phyloP scores from a whole-genome alignment of 2,113 vertebrate genomes.

The Nycticorax nycticorax region DNA sequence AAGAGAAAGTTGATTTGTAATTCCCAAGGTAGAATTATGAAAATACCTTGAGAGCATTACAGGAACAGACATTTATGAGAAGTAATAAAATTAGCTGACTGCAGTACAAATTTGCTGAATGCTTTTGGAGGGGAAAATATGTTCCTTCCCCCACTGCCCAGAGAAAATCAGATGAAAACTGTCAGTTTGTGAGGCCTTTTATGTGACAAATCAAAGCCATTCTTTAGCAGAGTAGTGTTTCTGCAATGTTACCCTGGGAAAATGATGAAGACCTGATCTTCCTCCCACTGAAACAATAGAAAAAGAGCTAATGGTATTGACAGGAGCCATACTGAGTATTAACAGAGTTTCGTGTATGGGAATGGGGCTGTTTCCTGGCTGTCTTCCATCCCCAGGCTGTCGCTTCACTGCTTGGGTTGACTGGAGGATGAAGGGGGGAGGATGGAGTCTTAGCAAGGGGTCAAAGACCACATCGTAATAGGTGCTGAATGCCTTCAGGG shows the following conservation, averaged over 20 bases:
- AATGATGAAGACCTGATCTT: background rate
- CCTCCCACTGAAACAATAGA: background rate
- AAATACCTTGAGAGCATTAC: constrained; percentile 68
- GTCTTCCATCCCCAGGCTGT: background rate
- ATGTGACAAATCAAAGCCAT: background rate
- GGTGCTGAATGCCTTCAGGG: background rate
- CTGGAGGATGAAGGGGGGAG: background rate
- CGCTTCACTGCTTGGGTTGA: background rate
- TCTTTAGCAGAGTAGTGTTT: background rate
- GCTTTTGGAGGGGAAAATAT: constrained; percentile 57
- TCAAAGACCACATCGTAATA: background rate
- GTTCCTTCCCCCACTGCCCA: constrained; percentile 31
- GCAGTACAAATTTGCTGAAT: constrained; percentile 68
- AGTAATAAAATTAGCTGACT: constrained; percentile 73
- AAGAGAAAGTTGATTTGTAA: constrained; percentile 66
- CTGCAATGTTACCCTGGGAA: background rate
- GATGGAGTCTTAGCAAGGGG: background rate
- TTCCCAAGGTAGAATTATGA: constrained; percentile 67
- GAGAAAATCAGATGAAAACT: constrained; percentile 40
- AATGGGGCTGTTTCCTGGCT: background rate
- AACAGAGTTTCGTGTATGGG: background rate
- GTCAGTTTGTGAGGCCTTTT: constrained; percentile 9
- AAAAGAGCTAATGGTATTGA: background rate
- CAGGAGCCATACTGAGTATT: background rate
- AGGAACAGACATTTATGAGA: constrained; percentile 68